A percentile compares a stretch with the other conserved stretches of the same genome.
phyloP scores from a whole-genome alignment of 2,113 vertebrate genomes.

The Silurus meridionalis region DNA sequence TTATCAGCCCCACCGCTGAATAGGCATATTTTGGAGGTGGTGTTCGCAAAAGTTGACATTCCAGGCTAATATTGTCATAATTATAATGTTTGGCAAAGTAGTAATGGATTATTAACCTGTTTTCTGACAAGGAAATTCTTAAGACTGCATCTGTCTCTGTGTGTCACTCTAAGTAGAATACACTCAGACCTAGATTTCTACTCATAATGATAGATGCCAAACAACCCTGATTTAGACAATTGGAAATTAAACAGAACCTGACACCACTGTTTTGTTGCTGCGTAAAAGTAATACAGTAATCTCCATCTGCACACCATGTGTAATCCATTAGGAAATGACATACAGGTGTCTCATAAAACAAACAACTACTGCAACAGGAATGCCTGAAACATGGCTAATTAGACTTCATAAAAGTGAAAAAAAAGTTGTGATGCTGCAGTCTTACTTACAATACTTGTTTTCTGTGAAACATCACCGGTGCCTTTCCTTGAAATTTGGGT shows the following conservation, averaged over 20 bases:
- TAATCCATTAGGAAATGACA: slow-evolving; percentile 54
- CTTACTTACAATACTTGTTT: slow-evolving; percentile 3
- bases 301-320: slow-evolving; percentile 18
- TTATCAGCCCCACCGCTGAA: slow-evolving; percentile 19
- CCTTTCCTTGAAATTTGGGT: background rate
- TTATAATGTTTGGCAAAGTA: slow-evolving; percentile 3
- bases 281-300: slow-evolving; percentile 18
- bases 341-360: slow-evolving; percentile 59
- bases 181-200: background rate
- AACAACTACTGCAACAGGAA: slow-evolving; percentile 51
- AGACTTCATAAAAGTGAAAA: slow-evolving; percentile 46
- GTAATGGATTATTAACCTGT: slow-evolving; percentile 4
- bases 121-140: slow-evolving; percentile 10
- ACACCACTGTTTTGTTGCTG: slow-evolving; percentile 7
- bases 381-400: slow-evolving; percentile 47
- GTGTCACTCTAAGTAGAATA: slow-evolving; percentile 1
- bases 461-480: background rate
- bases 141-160: slow-evolving; percentile 14
- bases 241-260: background rate
- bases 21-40: slow-evolving; percentile 3
- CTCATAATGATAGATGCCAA: background rate
- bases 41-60: slow-evolving; percentile 27
- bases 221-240: background rate
- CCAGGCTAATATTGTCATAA: slow-evolving; percentile 31
- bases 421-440: slow-evolving; percentile 27